phyloP scores from a whole-genome alignment of 2,113 vertebrate species.

The Sebastes fasciatus region DNA sequence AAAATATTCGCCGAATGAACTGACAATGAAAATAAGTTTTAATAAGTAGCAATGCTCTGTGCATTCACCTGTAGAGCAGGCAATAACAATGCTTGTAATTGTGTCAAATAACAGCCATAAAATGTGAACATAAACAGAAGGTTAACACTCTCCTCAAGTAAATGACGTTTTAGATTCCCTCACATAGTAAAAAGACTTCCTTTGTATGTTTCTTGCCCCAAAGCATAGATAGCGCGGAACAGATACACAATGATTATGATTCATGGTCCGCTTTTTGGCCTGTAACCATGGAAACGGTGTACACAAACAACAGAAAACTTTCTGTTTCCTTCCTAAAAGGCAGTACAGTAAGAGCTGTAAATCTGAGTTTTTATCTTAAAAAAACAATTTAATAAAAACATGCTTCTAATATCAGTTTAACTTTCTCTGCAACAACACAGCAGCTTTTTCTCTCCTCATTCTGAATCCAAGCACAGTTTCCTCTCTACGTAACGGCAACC shows the following conservation, averaged over 20 bases:
- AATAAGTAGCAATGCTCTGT: not conserved
- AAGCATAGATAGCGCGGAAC: constrained; percentile 24
- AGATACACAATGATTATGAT: constrained; percentile 56
- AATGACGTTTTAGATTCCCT: constrained; percentile 3
- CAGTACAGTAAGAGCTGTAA: not conserved
- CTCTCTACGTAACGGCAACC: constrained; percentile 7
- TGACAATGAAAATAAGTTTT: not conserved
- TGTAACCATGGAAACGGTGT: constrained; percentile 62
- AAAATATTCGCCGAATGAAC: not conserved
- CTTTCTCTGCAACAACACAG: not conserved
- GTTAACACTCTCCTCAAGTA: not conserved
- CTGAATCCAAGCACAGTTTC: not conserved
- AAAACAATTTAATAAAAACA: not conserved
- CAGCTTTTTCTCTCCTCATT: constrained; percentile 10
- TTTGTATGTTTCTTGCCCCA: constrained; percentile 47
- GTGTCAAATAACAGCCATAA: constrained; percentile 21
- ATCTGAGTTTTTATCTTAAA: not conserved
- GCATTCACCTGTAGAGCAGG: not conserved
- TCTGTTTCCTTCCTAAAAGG: constrained; percentile 14
- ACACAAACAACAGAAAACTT: constrained; percentile 52
- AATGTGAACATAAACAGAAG: constrained; percentile 20
- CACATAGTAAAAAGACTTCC: constrained; percentile 29
- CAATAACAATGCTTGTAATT: not conserved
- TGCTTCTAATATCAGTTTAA: constrained; percentile 3
- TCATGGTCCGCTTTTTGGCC: constrained; percentile 43